These are phyloP conservation scores for Drosophila novamexicana DNA, from an alignment of 1,140 invertebrate species.

Conservation along the genomic window DNA sequence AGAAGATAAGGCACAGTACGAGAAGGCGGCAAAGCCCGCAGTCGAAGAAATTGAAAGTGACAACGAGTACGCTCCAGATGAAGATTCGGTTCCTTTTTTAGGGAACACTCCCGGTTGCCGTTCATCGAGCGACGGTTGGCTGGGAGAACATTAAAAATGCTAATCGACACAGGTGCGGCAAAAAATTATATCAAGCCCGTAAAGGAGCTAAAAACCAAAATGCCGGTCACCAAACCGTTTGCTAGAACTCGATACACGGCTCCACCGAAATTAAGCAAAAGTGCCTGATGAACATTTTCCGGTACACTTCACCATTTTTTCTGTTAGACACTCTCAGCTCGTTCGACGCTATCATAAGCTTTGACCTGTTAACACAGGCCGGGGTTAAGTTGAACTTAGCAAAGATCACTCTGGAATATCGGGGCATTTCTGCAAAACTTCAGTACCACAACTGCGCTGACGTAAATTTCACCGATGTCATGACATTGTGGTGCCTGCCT, in stretches of 20 bases:
- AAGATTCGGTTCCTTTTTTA: no score
- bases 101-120: no score
- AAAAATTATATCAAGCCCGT: no score
- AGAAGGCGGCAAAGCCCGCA: no score
- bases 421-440: not conserved
- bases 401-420: not conserved
- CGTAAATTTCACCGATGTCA: not conserved
- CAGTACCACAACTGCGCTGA: not conserved
- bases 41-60: no score
- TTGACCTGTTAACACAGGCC: conserved; percentile 10
- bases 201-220: no score
- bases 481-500: not conserved
- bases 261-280: not conserved
- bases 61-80: no score
- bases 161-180: no score
- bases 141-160: no score
- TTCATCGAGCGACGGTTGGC: no score
- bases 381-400: conserved; percentile 10
- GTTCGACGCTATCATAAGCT: not conserved
- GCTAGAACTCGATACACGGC: not conserved
- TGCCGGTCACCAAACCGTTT: not conserved
- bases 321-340: not conserved
- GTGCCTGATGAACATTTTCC: conserved; percentile 1
- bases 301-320: not conserved
- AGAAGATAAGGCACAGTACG: no score